Evolutionary conservation across 2,797 vertebrate genomes (phyloP), one percentile per base, ranked within the genome.

Genomic region (Notoglanidium macrostoma): DNA sequence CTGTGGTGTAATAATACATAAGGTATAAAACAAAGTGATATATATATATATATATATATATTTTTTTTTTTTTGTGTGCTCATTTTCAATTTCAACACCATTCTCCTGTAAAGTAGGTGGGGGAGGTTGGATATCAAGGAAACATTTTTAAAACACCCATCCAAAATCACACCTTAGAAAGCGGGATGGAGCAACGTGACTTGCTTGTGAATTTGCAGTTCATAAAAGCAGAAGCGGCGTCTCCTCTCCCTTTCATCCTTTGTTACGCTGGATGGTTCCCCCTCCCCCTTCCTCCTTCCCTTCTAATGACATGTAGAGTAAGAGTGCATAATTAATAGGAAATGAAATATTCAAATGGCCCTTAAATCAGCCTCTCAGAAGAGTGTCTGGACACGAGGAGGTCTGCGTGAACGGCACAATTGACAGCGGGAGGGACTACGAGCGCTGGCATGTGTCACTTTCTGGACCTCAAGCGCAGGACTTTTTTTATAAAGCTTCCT

Each of bases 331-430:
- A 99, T 99, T 99, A 99, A 99, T 99, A 99, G 98, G 98, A 99
- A 99, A 99, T 99, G 97, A 99, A 99, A 99, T 99, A 99, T 99
- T 99, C 98, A 99, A 99, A 99, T 98, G 97, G 97, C 97, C 97
- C 96, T 97, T 99, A 99, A 99, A 98, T 98, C 97, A 97, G 97
- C 96, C 96, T 90, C 96, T 96, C 96, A 96, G 97, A 98, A 97
- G 97, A 97, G 97, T 94, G 95, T 96, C 94, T 97, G 97, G 97
- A 98, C 97, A 96, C 93, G 96, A 96, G 95, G 87, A 95, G 94
- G 96, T 96, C 96, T 95, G 93, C 92, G 35, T 95, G 97, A 96
- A 95, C 94, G 93, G 95, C 94, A 95, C 96, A 95, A 91, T 87
- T 96, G 97, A 96, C 96, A 96, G 96, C 94, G 93, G 95, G 93